phyloP scores from a whole-genome alignment of 2,888 invertebrate genomes.

The Itoplectis maculator region DNA sequence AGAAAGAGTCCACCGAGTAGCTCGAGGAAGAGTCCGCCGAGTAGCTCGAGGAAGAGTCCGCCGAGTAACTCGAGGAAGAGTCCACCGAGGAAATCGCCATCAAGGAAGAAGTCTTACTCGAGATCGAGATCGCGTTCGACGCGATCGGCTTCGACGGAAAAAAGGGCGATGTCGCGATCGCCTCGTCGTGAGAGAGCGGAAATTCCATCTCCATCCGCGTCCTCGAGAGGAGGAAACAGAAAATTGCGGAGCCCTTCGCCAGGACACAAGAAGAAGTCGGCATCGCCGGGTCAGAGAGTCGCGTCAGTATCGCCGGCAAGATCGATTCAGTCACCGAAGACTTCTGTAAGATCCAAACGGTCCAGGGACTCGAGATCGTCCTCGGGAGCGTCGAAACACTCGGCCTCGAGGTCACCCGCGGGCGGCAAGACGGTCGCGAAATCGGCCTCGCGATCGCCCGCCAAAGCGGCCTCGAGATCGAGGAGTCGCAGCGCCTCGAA shows the following conservation, averaged over 20 bases:
- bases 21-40: constrained; percentile 39
- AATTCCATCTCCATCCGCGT: constrained; percentile 64
- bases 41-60: constrained; percentile 69
- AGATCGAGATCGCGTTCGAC: constrained; percentile 75
- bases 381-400: constrained; percentile 75
- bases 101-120: constrained; percentile 75
- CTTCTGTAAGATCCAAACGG: constrained; percentile 65
- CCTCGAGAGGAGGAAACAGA: constrained; percentile 71
- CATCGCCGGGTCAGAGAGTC: constrained; percentile 67
- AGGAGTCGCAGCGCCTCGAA: constrained; percentile 72
- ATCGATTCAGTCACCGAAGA: constrained; percentile 68
- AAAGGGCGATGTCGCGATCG: constrained; percentile 75
- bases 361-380: constrained; percentile 77
- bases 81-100: constrained; percentile 72
- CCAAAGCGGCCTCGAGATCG: constrained; percentile 71
- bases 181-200: constrained; percentile 61
- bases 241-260: constrained; percentile 70
- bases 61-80: constrained; percentile 69
- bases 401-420: constrained; percentile 72
- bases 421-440: constrained; percentile 70
- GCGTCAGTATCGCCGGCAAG: constrained; percentile 69
- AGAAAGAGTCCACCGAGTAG: constrained; percentile 72
- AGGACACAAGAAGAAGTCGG: constrained; percentile 72
- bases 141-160: constrained; percentile 74
- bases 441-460: constrained; percentile 75